Base-by-base conservation (phyloP, 1,140 invertebrate genomes). In the Drosophila nikananu region DNA sequence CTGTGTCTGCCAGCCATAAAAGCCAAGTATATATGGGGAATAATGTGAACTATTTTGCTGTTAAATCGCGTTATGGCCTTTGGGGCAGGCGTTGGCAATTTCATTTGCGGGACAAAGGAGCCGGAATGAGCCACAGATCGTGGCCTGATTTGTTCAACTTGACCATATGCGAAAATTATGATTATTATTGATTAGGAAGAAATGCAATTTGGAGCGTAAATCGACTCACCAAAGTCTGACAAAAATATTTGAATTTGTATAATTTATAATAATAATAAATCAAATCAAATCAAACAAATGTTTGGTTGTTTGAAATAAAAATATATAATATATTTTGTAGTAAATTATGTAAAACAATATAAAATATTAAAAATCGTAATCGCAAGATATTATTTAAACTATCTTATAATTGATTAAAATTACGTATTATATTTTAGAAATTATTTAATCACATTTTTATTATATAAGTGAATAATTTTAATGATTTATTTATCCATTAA, bases 61-160 rank as follows among this genome's bases (percentile, higher is more conserved):
- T 61, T 73, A 46, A 74, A 74, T 54, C 58, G 72, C 32, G 63
- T 74, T 74, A 75, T 52, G 58, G 72, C 72, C 52, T 73, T 42
- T 73, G 68, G 66, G 54, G 32, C 49, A 19, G 49, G 32, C 37
- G 41, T 35, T 48, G 42, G 25, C 17, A 35, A 48, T 67, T 46
- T 67, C 32, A 55, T 68, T 55, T 71, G 63, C 32, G 37, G 23
- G 21, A 12, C n/a, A 57, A 39, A 39, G 54, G 0, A 37, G 52
- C 4, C 19, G 12, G 48, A 35, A 37, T 48, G 6, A 58, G 58
- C 5, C 62, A 44, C 37, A 67, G 49, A 46, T 37, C 19, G 27
- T 37, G 17, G 27, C 27, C 64, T 15, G 64, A 73, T 73, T 51
- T 37, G 67, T 41, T 70, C 63, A n/a, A 54, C 23, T 48, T 65